phyloP scores from a whole-genome alignment of 2,113 vertebrate species.

The Podiceps cristatus region DNA sequence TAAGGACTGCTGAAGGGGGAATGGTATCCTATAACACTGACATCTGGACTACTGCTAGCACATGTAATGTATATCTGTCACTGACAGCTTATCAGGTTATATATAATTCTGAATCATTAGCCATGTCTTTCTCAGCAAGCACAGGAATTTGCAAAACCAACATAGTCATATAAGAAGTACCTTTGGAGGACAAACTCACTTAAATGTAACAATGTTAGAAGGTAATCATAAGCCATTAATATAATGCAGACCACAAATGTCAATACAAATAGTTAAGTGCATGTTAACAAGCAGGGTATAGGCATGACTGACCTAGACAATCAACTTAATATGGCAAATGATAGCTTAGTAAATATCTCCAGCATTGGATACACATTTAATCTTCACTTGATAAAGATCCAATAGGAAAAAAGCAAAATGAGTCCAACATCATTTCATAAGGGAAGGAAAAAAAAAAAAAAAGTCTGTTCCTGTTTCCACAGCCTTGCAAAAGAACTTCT shows the following conservation, averaged over 20 bases:
- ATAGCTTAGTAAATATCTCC: slow-evolving; percentile 59
- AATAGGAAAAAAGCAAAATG: slow-evolving; percentile 32
- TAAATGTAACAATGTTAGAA: slow-evolving; percentile 12
- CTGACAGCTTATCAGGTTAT: slow-evolving; percentile 65
- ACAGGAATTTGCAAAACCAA: slow-evolving; percentile 48
- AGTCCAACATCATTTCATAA: slow-evolving; percentile 41
- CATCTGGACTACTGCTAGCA: slow-evolving; percentile 51
- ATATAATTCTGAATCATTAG: slow-evolving; percentile 70
- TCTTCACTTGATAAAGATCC: not conserved
- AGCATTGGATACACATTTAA: slow-evolving; percentile 37
- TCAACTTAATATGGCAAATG: slow-evolving; percentile 16
- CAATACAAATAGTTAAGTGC: slow-evolving; percentile 34
- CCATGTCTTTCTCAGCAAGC: slow-evolving; percentile 57
- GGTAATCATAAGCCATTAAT: slow-evolving; percentile 35
- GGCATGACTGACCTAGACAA: not conserved
- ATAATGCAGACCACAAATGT: slow-evolving; percentile 32
- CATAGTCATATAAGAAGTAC: slow-evolving; percentile 8
- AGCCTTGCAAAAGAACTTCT: slow-evolving; percentile 65
- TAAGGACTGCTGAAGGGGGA: slow-evolving; percentile 44
- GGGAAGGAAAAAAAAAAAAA: not conserved
- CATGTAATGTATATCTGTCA: slow-evolving; percentile 51
- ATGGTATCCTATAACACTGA: slow-evolving; percentile 15
- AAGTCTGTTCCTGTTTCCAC: slow-evolving; percentile 66
- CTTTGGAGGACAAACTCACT: slow-evolving; percentile 45
- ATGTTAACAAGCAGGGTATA: slow-evolving; percentile 10